Evolutionary conservation across 2,797 vertebrate species (phyloP), one percentile per base, ranked within the genome.

Genomic region (Tragelaphus eurycerus): DNA sequence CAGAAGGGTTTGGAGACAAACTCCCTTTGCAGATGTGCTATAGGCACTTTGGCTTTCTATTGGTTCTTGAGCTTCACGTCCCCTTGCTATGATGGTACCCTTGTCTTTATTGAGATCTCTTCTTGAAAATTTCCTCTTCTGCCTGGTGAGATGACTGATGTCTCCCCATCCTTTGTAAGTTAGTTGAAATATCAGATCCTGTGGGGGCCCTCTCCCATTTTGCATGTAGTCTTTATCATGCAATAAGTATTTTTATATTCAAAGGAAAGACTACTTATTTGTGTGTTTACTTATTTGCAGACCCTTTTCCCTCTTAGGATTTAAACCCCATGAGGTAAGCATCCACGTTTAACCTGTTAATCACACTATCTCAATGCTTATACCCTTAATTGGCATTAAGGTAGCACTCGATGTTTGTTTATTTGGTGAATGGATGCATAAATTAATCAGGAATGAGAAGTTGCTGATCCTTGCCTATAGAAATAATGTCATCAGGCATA

Each of bases 391-490:
- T 82, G 13, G 34, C 85, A 23, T 54, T 76, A 91, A 38, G 29
- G 43, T 50, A 76, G 9, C 43, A 60, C 38, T 95, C 19, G 15
- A 4, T 76, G 67, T 34, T 67, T 54, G 81, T 11, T 86, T 27
- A 95, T 82, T n/a, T 46, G 59, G 14, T 79, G 46, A 62, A 85
- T 29, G 46, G 4, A 85, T 89, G 43, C 34, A 60, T 27, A 91
- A 59, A 46, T 82, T n/a, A 78, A 93, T 93, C 23, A n/a, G 52
- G 27, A 78, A 89, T 67, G 27, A 92, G 76, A 55, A 16, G n/a
- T 23, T 78, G 16, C 23, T 90, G 60, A 54, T 59, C 34, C 43
- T 79, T 85, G 38, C 50, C 57, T 90, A 4, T 16, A 67, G 11
- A 62, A 31, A 21, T 71, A 71, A 34, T 21, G 48, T 57, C 43